phyloP scores from a whole-genome alignment of 2,113 vertebrate genomes.

The Eubucco bourcierii region DNA sequence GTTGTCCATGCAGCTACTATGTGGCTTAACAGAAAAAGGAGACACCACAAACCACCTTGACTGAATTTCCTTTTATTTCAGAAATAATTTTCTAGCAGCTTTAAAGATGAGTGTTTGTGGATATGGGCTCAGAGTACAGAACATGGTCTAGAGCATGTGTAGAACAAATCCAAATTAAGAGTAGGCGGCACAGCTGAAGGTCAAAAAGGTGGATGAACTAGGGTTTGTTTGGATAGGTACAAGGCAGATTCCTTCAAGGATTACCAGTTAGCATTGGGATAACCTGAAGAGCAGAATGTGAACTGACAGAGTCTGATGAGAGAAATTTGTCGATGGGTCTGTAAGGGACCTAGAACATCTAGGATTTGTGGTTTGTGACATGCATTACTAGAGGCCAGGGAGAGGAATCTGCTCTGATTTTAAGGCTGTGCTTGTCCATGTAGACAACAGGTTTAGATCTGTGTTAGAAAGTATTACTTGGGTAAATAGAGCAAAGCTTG shows the following conservation, averaged over 20 bases:
- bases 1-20: neutral
- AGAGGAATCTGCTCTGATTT: neutral
- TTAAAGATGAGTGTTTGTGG: neutral
- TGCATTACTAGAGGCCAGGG: neutral
- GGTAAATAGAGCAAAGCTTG: neutral
- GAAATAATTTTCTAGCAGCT: neutral
- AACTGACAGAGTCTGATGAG: neutral
- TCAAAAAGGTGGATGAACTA: neutral
- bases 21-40: neutral
- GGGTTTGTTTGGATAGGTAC: neutral
- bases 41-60: neutral
- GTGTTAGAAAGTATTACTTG: neutral
- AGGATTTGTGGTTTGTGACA: neutral
- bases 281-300: neutral
- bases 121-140: neutral
- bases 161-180: neutral
- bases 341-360: neutral
- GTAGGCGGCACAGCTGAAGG: neutral
- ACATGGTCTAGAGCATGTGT: fast-evolving
- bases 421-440: neutral
- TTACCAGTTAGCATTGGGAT: neutral
- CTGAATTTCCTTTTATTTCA: neutral
- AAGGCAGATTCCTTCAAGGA: neutral
- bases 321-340: neutral
- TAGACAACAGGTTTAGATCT: neutral